Conservation (phyloP, 2,888 invertebrate species). For the Cetonia aurata region DNA sequence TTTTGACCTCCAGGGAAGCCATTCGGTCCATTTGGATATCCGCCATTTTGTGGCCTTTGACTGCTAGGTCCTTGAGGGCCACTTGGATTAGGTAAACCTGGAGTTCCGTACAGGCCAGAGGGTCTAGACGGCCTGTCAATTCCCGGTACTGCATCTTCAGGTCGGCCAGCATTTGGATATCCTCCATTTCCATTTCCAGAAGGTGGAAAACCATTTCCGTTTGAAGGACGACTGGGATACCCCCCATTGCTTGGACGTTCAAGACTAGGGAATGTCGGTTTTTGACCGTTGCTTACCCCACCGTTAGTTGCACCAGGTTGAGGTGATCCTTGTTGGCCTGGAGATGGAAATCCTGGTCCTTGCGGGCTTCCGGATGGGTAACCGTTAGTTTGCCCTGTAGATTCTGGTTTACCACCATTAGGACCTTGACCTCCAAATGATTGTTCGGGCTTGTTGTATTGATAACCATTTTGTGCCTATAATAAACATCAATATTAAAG, state of each 20-base stretch:
- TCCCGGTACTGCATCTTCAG: constrained; percentile 59
- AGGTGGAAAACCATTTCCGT: constrained; percentile 47
- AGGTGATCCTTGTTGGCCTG: constrained; percentile 50
- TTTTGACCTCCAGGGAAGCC: constrained; percentile 22
- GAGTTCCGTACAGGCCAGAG: constrained; percentile 59
- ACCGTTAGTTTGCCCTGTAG: constrained; percentile 39
- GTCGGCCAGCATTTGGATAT: constrained; percentile 54
- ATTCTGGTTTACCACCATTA: constrained; percentile 22
- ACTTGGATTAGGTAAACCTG: constrained; percentile 51
- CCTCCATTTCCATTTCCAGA: constrained; percentile 18
- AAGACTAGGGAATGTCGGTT: background rate
- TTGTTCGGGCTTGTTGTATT: constrained; percentile 73
- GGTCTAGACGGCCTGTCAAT: constrained; percentile 55
- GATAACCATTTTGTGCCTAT: constrained; percentile 80
- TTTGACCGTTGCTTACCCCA: constrained; percentile 24
- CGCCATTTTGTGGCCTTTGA: constrained; percentile 44
- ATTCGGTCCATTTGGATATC: constrained; percentile 31
- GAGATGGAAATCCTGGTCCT: constrained; percentile 59
- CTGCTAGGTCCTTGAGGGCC: constrained; percentile 39
- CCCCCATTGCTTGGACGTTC: constrained; percentile 43
- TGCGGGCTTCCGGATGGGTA: constrained; percentile 51
- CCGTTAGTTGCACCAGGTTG: background rate
- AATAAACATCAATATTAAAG: background rate
- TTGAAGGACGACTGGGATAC: constrained; percentile 46
- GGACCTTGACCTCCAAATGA: constrained; percentile 44